Base-by-base conservation (phyloP, 2,888 invertebrate genomes). In the Syritta pipiens region DNA sequence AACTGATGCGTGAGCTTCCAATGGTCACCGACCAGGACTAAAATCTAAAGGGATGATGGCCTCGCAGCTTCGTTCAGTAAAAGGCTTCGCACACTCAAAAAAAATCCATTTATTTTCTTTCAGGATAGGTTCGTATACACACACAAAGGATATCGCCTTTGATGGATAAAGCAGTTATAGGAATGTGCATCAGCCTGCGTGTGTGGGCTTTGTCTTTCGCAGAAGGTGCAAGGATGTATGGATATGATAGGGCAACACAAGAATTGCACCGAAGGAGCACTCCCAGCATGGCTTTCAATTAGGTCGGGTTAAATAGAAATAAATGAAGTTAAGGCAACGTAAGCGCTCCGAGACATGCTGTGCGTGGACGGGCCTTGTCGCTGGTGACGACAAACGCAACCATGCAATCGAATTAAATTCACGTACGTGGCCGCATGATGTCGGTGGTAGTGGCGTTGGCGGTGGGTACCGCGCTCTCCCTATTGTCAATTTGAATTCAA, bases 241-340 rank as follows among this genome's bases (percentile, higher is more conserved):
- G n/a, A n/a, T n/a, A n/a, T n/a, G n/a, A n/a, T n/a, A 28, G 5
- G 3, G 12, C 4, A 60, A 30, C 28, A 35, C 37, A n/a, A n/a
- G n/a, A n/a, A n/a, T n/a, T n/a, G 30, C 65, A 19, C 1, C 10
- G 14, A n/a, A 12, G 12, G 12, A 12, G 9, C 7, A 10, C 10
- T 22, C 51, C 40, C 26, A 53, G 74, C 72, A 65, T 32, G 55
- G 71, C 63, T 51, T 59, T 65, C 63, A 77, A 77, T 77, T 71
- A 77, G 40, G 57, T 71, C 72, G 59, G 46, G 63, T 57, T 77
- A 71, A 71, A 65, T 77, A 48, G 63, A 53, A 77, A 72, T 77
- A 71, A 77, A 77, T 37, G 63, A 77, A 77, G 76, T 77, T 77
- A 77, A 37, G 46, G 37, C 63, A 57, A 51, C 63, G 37, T 51